Conservation (phyloP, 2,113 vertebrate species). For the Ailuropoda melanoleuca region DNA sequence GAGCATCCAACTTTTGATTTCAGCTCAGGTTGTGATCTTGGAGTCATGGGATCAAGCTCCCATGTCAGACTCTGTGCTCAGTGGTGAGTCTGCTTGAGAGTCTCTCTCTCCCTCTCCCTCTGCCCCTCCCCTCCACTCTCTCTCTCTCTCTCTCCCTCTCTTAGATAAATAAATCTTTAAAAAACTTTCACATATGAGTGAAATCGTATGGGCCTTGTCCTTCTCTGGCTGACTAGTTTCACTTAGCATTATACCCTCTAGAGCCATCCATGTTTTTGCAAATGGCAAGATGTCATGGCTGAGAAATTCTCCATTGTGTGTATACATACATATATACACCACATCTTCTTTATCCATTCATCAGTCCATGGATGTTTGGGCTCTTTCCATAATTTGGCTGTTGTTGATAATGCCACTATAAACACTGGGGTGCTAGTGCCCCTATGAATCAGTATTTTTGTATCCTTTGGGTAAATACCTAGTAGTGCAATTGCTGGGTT, state of each 20-base stretch:
- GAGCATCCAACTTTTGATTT: background rate
- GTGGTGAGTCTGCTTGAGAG: background rate
- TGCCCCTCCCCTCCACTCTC: too few relatives aligned
- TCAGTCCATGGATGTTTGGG: background rate
- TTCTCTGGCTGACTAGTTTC: background rate
- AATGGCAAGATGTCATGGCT: background rate
- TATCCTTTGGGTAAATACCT: background rate
- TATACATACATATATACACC: background rate
- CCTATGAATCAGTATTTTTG: background rate
- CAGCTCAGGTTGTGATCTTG: background rate
- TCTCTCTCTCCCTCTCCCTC: background rate
- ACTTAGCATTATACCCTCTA: background rate
- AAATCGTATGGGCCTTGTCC: background rate
- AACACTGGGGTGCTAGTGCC: background rate
- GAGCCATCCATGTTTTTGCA: background rate
- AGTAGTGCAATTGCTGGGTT: background rate
- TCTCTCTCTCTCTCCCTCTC: too few relatives aligned
- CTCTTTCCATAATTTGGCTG: background rate
- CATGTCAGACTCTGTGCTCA: background rate
- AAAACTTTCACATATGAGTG: background rate
- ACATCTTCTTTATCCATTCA: background rate
- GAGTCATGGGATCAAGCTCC: background rate
- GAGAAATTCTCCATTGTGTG: background rate
- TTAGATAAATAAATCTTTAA: background rate
- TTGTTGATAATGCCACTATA: background rate